These are phyloP conservation scores for Zygogramma bicolorata DNA, from an alignment of 2,888 invertebrate species.

Conservation along the genomic window DNA sequence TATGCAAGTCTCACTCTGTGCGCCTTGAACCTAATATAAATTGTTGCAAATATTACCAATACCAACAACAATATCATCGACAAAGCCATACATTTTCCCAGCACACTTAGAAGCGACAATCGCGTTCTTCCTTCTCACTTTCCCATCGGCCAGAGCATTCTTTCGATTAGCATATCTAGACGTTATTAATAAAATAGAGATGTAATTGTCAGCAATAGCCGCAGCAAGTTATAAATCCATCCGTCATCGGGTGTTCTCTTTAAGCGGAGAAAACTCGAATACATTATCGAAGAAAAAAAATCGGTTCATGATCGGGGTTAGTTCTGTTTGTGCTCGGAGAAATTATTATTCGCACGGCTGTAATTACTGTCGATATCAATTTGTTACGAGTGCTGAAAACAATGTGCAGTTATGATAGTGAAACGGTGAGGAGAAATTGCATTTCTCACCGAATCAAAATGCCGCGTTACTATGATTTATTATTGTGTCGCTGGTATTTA, in stretches of 20 bases:
- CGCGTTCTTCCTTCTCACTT: neutral
- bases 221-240: neutral
- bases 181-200: neutral
- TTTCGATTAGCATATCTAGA: neutral
- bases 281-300: conserved; percentile 3
- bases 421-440: neutral
- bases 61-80: neutral
- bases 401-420: too few species aligned
- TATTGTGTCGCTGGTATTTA: neutral
- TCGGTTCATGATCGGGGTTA: neutral
- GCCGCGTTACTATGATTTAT: neutral
- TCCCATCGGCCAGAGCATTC: neutral
- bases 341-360: conserved; percentile 14
- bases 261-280: conserved; percentile 2
- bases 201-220: neutral
- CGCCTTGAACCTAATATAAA: neutral
- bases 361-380: conserved; percentile 3
- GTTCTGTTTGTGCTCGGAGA: conserved; percentile 1
- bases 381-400: neutral
- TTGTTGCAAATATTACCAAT: neutral
- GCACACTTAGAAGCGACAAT: neutral
- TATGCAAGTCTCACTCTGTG: too few species aligned
- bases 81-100: neutral
- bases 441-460: neutral
- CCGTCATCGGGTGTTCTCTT: neutral